Evolutionary conservation across 2,113 vertebrate genomes (phyloP).

Genomic region (Apaloderma vittatum): DNA sequence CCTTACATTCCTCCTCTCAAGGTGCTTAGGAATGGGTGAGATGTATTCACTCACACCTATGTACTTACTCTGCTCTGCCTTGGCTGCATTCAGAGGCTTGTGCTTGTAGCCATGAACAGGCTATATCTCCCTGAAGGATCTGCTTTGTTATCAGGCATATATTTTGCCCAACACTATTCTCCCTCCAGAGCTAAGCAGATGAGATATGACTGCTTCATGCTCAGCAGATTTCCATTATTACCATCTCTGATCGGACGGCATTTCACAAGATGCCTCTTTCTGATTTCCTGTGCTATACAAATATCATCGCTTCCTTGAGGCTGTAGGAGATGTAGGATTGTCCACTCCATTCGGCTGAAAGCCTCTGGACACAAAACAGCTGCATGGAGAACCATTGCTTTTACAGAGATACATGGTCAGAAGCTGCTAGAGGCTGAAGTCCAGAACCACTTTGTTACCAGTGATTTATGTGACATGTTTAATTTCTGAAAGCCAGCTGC

Average conservation of each 20-base stretch:
- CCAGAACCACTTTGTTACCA: slow-evolving; percentile 56
- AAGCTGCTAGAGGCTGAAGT: slow-evolving; percentile 41
- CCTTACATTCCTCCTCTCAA: background rate
- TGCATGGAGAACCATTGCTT: background rate
- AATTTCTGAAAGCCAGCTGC: slow-evolving; percentile 69
- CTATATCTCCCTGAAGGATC: background rate
- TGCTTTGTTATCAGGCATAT: background rate
- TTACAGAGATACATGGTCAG: slow-evolving; percentile 54
- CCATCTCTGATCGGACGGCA: slow-evolving; percentile 12
- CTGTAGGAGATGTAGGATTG: slow-evolving; percentile 46
- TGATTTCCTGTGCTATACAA: slow-evolving; percentile 22
- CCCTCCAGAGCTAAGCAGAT: background rate
- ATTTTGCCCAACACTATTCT: background rate
- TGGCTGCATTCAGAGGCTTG: background rate
- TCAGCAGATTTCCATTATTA: slow-evolving; percentile 34
- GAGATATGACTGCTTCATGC: background rate
- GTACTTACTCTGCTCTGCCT: background rate
- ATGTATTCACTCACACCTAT: background rate
- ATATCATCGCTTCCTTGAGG: slow-evolving; percentile 53
- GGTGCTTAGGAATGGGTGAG: background rate
- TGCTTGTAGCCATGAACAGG: background rate
- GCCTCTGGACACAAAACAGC: slow-evolving; percentile 65
- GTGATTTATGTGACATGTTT: slow-evolving; percentile 55
- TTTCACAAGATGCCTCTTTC: background rate
- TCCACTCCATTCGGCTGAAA: slow-evolving; percentile 56